These are phyloP conservation scores for Girardia tigrina DNA, from an alignment of 2,888 invertebrate genomes.

Conservation along the genomic window DNA sequence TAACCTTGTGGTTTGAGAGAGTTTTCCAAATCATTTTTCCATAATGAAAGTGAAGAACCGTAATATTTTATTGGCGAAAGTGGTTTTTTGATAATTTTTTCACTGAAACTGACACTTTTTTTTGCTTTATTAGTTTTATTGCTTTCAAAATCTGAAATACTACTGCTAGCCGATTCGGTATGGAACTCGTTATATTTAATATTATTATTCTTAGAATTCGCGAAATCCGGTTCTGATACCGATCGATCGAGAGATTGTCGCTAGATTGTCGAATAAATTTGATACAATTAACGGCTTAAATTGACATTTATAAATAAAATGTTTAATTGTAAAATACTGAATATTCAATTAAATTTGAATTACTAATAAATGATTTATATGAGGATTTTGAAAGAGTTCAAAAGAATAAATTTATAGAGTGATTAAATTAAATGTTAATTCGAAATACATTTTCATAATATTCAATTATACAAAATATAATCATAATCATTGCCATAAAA, in stretches of 20 bases:
- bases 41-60: background rate
- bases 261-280: too few relatives aligned
- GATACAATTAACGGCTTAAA: too few relatives aligned
- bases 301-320: too few relatives aligned
- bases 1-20: background rate
- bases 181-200: background rate
- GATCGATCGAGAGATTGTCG: conserved; percentile 18
- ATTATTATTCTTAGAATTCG: background rate
- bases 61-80: background rate
- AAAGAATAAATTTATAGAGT: too few relatives aligned
- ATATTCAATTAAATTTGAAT: too few relatives aligned
- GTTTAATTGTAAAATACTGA: too few relatives aligned
- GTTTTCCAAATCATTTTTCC: background rate
- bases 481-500: too few relatives aligned
- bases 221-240: conserved; percentile 6
- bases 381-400: too few relatives aligned
- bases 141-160: background rate
- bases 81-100: background rate
- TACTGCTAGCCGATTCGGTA: background rate
- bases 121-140: conserved; percentile 17
- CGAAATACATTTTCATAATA: too few relatives aligned
- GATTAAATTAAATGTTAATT: too few relatives aligned
- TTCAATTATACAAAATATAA: too few relatives aligned
- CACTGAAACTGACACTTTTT: conserved; percentile 28
- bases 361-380: too few relatives aligned